Conservation (phyloP, 2,888 invertebrate species). For the Galeruca laticollis region DNA sequence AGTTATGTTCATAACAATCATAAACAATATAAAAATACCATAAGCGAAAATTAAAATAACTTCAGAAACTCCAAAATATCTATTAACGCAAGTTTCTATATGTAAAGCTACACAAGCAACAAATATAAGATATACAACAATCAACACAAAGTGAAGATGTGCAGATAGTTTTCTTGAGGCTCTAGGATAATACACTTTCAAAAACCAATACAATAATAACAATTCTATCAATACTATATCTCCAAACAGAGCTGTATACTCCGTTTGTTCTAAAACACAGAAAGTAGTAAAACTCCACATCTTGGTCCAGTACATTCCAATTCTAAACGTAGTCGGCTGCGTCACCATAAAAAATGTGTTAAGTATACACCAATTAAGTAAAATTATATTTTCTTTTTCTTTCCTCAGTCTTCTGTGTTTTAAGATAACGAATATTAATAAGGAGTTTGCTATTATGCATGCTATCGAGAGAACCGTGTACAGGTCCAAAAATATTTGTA, state of each 20-base stretch:
- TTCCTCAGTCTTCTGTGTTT: slow-evolving; percentile 41
- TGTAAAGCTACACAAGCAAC: slow-evolving; percentile 22
- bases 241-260: slow-evolving; percentile 27
- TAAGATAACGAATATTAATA: slow-evolving; percentile 40
- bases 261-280: slow-evolving; percentile 36
- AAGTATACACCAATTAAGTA: slow-evolving; percentile 41
- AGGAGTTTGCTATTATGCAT: slow-evolving; percentile 38
- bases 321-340: slow-evolving; percentile 30
- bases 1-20: slow-evolving; percentile 39
- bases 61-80: slow-evolving; percentile 7
- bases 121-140: slow-evolving; percentile 28
- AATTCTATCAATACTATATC: slow-evolving; percentile 35
- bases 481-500: slow-evolving; percentile 33
- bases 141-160: slow-evolving; percentile 24
- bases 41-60: slow-evolving; percentile 28
- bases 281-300: not conserved
- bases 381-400: slow-evolving; percentile 41
- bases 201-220: slow-evolving; percentile 41
- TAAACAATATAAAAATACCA: slow-evolving; percentile 37
- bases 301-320: slow-evolving; percentile 4
- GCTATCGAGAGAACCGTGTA: slow-evolving; percentile 34
- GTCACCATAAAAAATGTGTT: slow-evolving; percentile 37
- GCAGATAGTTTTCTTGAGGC: slow-evolving; percentile 30
- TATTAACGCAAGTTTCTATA: slow-evolving; percentile 25
- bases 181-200: slow-evolving; percentile 35